A percentile compares a stretch with the other conserved stretches of the same genome.
Conservation (phyloP, 2,888 invertebrate genomes). For the Pollenia griseotomentosa region DNA sequence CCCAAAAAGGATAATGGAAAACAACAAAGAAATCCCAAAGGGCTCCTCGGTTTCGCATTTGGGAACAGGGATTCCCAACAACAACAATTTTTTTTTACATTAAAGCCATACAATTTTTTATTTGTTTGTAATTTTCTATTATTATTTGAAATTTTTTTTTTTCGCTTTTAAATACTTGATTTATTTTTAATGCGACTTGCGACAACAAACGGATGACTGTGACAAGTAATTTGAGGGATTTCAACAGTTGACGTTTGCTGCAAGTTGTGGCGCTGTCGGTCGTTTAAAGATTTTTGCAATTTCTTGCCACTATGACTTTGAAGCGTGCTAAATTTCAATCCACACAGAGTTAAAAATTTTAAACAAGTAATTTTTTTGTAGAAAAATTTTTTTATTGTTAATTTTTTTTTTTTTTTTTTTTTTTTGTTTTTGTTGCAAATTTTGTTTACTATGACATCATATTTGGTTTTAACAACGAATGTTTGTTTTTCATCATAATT, state of each 20-base stretch:
- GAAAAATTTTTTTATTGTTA: background rate
- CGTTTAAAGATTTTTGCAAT: background rate
- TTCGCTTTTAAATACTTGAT: background rate
- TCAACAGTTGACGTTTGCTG: constrained; percentile 1
- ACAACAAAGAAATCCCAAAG: too few species aligned
- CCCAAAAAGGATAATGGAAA: too few species aligned
- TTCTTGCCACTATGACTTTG: constrained; percentile 13
- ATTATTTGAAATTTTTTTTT: background rate
- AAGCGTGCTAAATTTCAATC: constrained; percentile 49
- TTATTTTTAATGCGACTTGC: constrained; percentile 1
- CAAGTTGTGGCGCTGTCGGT: background rate
- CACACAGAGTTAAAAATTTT: background rate
- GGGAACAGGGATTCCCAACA: too few species aligned
- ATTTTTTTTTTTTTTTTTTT: background rate
- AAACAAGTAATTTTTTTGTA: background rate
- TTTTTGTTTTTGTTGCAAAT: background rate
- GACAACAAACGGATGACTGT: background rate
- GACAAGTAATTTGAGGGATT: constrained; percentile 26
- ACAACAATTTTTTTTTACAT: constrained; percentile 1
- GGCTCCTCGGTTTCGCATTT: too few species aligned
- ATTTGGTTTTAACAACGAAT: constrained; percentile 2
- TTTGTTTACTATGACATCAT: constrained; percentile 46
- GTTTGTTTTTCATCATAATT: background rate
- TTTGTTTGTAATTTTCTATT: background rate
- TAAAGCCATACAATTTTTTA: background rate